A percentile compares a stretch with the other conserved stretches of the same genome.
Conservation (phyloP, 1,140 invertebrate species). For the Agraylea sexmaculata region DNA sequence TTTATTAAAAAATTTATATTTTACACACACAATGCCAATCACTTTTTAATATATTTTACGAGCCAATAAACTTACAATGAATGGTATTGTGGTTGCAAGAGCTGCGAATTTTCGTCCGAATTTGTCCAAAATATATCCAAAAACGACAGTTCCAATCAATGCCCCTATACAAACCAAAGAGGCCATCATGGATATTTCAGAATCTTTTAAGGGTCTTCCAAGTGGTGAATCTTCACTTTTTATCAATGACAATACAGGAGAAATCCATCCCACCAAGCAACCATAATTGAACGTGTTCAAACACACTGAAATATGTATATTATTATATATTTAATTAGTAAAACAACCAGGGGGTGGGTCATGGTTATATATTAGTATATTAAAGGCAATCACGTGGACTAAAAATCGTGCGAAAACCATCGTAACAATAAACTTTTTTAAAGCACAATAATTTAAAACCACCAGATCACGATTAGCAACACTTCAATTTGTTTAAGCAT, state of each 20-base stretch:
- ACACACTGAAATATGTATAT: slow-evolving; percentile 9
- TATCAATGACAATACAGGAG: slow-evolving; percentile 4
- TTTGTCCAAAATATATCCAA: slow-evolving; percentile 27
- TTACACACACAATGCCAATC: no score
- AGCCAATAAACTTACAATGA: slow-evolving; percentile 26
- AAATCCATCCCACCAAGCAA: slow-evolving; percentile 5
- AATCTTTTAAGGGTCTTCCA: slow-evolving; percentile 10
- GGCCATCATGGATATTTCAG: slow-evolving; percentile 29
- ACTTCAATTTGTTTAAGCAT: no score
- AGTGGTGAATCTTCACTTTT: slow-evolving; percentile 5
- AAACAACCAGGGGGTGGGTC: no score
- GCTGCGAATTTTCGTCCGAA: slow-evolving; percentile 34
- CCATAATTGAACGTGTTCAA: slow-evolving; percentile 6
- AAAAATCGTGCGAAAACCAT: no score
- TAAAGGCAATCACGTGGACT: no score
- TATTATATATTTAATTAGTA: no score
- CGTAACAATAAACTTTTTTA: no score
- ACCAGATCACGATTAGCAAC: no score
- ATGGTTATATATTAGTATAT: no score
- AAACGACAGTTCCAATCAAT: slow-evolving; percentile 25
- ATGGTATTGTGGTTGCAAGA: slow-evolving; percentile 27
- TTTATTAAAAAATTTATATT: no score
- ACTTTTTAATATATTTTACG: no score
- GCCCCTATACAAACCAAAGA: slow-evolving; percentile 27
- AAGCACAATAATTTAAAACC: no score